Base-by-base conservation (phyloP, 2,113 vertebrate genomes). In the Gulo gulo region DNA sequence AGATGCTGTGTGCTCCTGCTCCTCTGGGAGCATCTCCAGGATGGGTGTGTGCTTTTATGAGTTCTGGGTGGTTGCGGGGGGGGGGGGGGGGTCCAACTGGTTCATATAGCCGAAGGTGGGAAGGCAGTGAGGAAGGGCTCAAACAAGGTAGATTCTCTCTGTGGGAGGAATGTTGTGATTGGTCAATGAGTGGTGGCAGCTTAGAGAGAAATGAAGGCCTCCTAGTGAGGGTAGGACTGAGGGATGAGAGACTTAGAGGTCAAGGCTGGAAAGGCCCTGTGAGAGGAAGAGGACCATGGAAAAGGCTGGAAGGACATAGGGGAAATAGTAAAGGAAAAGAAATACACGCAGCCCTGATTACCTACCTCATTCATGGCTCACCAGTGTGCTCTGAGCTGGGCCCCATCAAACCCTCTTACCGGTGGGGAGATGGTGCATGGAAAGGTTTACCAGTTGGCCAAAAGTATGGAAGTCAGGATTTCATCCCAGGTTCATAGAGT, bases 321-420 rank as follows among this genome's bases (percentile, higher is more conserved):
- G 55, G 67, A 42, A 47, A 31, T 45, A 36, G 36, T 36, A 24
- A 55, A 80, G 36, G 14, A 20, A 45, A 31, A 36, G 34, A 34
- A 67, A 31, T 1, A 10, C 50, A 9, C 3, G 0, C 1, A 14
- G 7, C 42, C 7, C 7, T 3, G 1, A 47, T 36, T 11, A 6
- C 8, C 1, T 10, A 3, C 39, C 47, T 55, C 45, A 10, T 24
- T 42, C 34, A 45, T 14, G 9, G 63, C 34, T 63, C n/a, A 34
- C 65, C 10, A 10, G 34, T 20, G 4, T 9, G 15, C 34, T 42
- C 65, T 0, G 18, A 71, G 65, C 16, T 29, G 23, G 47, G 55
- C 45, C 34, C 10, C 2, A 12, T 14, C 23, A 21, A 24, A 7
- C 26, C 55, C 12, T 90, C 16, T 65, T 55, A 18, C 6, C 0